Evolutionary conservation across 2,888 invertebrate species (phyloP).

Genomic region (Aquatica leii): DNA sequence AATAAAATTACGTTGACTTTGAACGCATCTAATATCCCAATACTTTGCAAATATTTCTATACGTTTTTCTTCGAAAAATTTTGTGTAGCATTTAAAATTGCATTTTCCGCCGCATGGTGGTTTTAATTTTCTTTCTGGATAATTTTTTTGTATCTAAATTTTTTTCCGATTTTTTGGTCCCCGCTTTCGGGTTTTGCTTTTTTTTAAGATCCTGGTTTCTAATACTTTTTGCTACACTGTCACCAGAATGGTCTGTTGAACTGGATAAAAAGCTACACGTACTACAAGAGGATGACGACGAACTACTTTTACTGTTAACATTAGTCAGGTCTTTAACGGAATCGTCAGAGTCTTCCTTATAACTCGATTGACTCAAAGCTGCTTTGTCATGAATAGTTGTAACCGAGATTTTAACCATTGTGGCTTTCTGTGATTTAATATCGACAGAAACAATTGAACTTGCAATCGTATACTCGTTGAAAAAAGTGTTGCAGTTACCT

Average conservation of each 20-base stretch:
- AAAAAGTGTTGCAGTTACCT: neutral
- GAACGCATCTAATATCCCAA: neutral
- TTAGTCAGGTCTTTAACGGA: neutral
- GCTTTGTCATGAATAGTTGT: neutral
- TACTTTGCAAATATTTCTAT: neutral
- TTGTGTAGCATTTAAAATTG: neutral
- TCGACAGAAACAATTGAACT: neutral
- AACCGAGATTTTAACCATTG: neutral
- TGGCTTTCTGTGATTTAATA: neutral
- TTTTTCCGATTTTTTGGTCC: neutral
- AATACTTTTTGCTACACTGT: neutral
- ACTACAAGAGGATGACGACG: neutral
- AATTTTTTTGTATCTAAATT: neutral
- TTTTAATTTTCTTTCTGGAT: neutral
- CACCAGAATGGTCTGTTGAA: neutral
- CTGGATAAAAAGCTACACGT: neutral
- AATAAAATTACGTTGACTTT: conserved; percentile 2
- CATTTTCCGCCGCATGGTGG: neutral
- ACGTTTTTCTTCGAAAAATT: neutral
- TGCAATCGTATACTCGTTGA: neutral
- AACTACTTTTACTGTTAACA: neutral
- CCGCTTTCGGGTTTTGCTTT: neutral
- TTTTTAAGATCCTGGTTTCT: neutral
- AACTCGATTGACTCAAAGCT: neutral
- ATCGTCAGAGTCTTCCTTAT: neutral